Base-by-base conservation (phyloP, 2,888 invertebrate genomes). In the Catocala fraxini region DNA sequence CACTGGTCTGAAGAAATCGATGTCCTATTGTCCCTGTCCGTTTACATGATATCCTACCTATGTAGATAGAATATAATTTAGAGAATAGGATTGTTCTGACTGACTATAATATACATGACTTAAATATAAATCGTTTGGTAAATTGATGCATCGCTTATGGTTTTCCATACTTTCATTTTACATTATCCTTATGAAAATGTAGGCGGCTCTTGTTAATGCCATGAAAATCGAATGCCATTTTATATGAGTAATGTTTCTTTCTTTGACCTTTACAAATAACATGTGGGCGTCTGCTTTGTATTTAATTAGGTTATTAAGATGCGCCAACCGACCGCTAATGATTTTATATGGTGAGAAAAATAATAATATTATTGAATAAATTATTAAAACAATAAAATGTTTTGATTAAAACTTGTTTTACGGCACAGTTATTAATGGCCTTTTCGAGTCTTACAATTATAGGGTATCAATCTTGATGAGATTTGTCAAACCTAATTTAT, bases 271-370 rank as follows among this genome's bases (percentile, higher is more conserved):
- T 63, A 54, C 34, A 51, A 42, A 49, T 52, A 46, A 51, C 25
- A 54, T 56, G 75, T 71, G 56, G 75, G 74, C 48, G 70, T 35
- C 51, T 1, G 68, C 63, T 66, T 73, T 70, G 63, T 59, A 61
- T 59, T 66, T 62, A 57, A 65, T 68, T 72, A 63, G 45, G 41
- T 56, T 71, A 62, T 64, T 63, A 61, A 49, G 58, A 59, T 64
- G 59, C 61, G 63, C 43, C 51, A 67, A 55, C 60, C 63, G 46
- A 48, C 41, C 13, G 46, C 59, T 33, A 39, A 51, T 41, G 15
- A 63, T 56, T 69, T 53, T 25, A 56, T 15, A 13, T 41, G 57
- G 33, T 35, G 49, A 47, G 56, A 63, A 65, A 59, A 52, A 25
- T 5, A 45, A 56, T 56, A 41, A 45, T 54, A 59, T 25, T 51